Conservation (phyloP, 1,140 invertebrate species). For the Drosophila nigrodunni region DNA sequence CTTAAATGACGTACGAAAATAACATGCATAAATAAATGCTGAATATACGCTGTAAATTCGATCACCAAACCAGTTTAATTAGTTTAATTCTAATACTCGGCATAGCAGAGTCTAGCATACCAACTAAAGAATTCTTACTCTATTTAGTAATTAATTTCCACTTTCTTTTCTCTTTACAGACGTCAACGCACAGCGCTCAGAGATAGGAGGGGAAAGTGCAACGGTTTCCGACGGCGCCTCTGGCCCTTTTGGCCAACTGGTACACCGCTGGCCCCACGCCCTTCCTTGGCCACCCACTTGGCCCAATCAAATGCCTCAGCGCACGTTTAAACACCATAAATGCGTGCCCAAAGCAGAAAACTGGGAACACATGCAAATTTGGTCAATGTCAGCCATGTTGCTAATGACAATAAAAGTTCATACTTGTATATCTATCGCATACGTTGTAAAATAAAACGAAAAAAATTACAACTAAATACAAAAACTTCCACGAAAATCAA, state of each 20-base stretch:
- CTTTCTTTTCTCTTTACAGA: conserved; percentile 51
- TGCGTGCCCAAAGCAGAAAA: conserved; percentile 82
- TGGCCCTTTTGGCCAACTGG: no score
- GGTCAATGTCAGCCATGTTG: conserved; percentile 73
- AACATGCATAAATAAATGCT: no score
- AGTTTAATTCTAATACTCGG: no score
- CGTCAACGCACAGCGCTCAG: conserved; percentile 43
- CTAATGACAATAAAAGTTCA: conserved; percentile 80
- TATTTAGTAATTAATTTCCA: conserved; percentile 3
- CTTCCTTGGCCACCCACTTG: conserved; percentile 6
- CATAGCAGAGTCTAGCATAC: no score
- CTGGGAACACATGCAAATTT: conserved; percentile 82
- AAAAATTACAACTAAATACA: conserved; percentile 1
- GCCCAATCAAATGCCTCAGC: conserved; percentile 63
- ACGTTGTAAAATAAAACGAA: conserved; percentile 81
- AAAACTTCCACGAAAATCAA: conserved; percentile 11
- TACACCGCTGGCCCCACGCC: conserved; percentile 2
- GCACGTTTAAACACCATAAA: conserved; percentile 79
- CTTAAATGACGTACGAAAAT: no score
- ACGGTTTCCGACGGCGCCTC: conserved; percentile 1
- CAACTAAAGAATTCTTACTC: neutral
- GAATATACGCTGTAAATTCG: no score
- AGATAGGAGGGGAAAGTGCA: conserved; percentile 27
- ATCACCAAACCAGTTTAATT: no score
- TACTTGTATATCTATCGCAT: conserved; percentile 83